phyloP scores from a whole-genome alignment of 2,113 vertebrate genomes.

The Terrapene triunguis region DNA sequence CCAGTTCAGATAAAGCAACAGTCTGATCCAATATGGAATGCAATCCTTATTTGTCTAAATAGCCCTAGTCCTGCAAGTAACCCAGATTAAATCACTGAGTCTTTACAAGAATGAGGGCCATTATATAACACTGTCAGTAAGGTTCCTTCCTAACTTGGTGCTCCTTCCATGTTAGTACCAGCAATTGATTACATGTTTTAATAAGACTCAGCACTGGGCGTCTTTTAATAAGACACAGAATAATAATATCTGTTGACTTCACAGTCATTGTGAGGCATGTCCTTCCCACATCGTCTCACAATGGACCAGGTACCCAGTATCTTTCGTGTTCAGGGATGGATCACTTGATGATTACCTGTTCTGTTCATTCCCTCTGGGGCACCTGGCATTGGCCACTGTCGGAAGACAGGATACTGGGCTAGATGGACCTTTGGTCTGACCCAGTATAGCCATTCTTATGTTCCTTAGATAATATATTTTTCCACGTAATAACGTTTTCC shows the following conservation, averaged over 20 bases:
- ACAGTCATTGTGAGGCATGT: constrained; percentile 8
- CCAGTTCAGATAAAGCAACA: not conserved
- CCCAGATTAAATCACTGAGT: too few species aligned
- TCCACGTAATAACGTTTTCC: constrained; percentile 22
- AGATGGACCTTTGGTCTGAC: too few species aligned
- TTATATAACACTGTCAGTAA: accelerated
- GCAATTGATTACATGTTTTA: not conserved
- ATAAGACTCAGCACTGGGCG: not conserved
- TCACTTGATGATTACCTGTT: too few species aligned
- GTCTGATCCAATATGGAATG: not conserved
- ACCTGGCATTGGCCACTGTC: too few species aligned
- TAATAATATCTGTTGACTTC: constrained; percentile 71
- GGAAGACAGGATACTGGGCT: too few species aligned
- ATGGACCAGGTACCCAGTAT: constrained; percentile 41
- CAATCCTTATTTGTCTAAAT: too few species aligned
- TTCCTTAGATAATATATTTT: constrained; percentile 43
- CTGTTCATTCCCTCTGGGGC: too few species aligned
- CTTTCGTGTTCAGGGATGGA: constrained; percentile 19
- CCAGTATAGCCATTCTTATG: too few species aligned
- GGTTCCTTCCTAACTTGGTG: not conserved
- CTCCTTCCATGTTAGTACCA: not conserved
- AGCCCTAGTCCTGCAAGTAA: too few species aligned
- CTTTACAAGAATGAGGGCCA: not conserved
- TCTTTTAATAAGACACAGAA: constrained; percentile 51
- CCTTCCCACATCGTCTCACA: not conserved